Percentiles rank a stretch among this genome's conserved stretches.
Conservation (phyloP, 2,888 invertebrate genomes). For the Drosophila stalkeri region DNA sequence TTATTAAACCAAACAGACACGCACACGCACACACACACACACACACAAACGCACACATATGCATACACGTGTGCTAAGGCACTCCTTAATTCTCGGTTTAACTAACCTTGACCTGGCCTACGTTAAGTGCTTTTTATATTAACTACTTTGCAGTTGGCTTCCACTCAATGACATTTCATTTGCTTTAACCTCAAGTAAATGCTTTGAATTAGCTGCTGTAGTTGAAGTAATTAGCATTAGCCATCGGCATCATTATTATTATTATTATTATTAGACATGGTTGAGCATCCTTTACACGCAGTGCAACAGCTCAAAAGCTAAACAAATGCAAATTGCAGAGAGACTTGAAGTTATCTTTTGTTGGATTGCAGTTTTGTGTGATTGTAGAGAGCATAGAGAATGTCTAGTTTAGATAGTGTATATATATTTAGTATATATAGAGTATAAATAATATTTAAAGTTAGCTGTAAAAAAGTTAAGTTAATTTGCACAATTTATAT, state of each 20-base stretch:
- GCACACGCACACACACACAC: neutral
- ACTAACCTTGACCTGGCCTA: constrained; percentile 38
- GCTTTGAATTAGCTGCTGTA: constrained; percentile 34
- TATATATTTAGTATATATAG: neutral
- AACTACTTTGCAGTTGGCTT: constrained; percentile 7
- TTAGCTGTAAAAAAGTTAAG: too few species aligned
- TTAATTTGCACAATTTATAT: too few species aligned
- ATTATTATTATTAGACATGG: neutral
- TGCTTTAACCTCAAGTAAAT: constrained; percentile 28
- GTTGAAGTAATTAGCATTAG: constrained; percentile 20
- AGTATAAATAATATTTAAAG: too few species aligned
- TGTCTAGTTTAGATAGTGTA: too few species aligned
- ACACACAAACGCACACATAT: neutral
- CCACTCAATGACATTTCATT: constrained; percentile 20
- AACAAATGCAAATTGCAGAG: neutral
- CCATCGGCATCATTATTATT: neutral
- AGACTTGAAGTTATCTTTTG: neutral
- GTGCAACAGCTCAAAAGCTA: neutral
- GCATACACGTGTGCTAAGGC: neutral
- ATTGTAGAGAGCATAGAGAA: neutral
- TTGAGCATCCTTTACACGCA: neutral
- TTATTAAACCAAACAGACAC: constrained; percentile 23
- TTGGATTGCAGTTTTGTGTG: neutral
- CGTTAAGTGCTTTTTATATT: constrained; percentile 12
- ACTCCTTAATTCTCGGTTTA: constrained; percentile 10